Evolutionary conservation across 2,113 vertebrate genomes (phyloP), one percentile per base, ranked within the genome.

Genomic region (Suricata suricatta): DNA sequence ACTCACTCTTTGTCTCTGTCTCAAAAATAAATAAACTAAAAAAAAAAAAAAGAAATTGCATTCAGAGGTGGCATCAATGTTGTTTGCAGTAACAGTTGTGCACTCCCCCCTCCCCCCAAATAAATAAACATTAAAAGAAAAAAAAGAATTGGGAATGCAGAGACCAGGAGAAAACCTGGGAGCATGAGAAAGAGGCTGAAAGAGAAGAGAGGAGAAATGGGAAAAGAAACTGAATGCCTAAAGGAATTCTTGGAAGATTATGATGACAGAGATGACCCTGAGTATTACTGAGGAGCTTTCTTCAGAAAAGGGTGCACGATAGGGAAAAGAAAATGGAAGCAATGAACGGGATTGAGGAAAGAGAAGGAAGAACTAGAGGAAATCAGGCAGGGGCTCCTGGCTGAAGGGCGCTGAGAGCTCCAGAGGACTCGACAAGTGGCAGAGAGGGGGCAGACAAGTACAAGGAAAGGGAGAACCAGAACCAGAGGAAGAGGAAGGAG

Each of bases 371-470:
- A 99, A 98, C 98, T 99, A 92, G 99, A 99, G 98, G 99, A 99
- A 99, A 99, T 99, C 97, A 99, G 99, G 97, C 99, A 99, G 98
- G 99, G 99, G 89, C 99, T 99, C 97, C 97, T 99, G 96, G 99
- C 99, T 95, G 99, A 99, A 99, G 99, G 99, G 69, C 99, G 99
- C 96, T 99, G 99, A 88, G 99, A 99, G 97, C 99, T 99, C 38
- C 99, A 99, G 98, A 99, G 99, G 99, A 99, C 99, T 99, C 99
- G 99, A 97, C 99, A 99, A 98, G 99, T 99, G 92, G 99, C 99
- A 95, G 99, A 99, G 98, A 99, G 99, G 93, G 44, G 99, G 99
- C 79, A 99, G 99, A 86, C 99, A 99, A 63, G 99, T 99, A 76
- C 99, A 99, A 54, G 99, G 99, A 98, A 99, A 99, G 93, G 98